Percentiles rank a stretch among this genome's conserved stretches.
These are phyloP conservation scores for Papilio machaon DNA, from an alignment of 1,140 invertebrate species.

Conservation along the genomic window DNA sequence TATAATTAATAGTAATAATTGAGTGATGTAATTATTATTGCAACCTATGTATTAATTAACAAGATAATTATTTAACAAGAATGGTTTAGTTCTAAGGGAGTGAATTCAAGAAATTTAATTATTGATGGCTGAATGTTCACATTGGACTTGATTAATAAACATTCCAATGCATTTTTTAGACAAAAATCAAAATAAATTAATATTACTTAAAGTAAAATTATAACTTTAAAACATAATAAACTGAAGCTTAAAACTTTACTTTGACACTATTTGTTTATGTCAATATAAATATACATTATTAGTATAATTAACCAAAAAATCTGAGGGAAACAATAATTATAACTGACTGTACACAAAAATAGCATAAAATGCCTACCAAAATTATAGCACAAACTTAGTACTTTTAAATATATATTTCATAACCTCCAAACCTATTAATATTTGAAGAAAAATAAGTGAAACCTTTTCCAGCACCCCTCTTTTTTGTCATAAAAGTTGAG, in stretches of 20 bases:
- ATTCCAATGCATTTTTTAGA: not conserved
- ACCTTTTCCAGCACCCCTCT: slow-evolving; percentile 31
- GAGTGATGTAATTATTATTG: not conserved
- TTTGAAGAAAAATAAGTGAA: slow-evolving; percentile 34
- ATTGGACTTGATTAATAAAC: not conserved
- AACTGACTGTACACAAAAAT: not conserved
- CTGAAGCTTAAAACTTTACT: not conserved
- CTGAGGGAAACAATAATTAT: not conserved
- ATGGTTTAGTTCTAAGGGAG: not conserved
- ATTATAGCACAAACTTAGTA: not conserved
- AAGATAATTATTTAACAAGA: not conserved
- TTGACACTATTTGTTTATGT: not conserved
- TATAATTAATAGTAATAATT: not conserved
- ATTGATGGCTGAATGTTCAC: not conserved
- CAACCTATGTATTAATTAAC: not conserved
- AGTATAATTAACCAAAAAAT: not conserved
- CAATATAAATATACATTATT: not conserved
- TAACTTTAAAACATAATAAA: not conserved
- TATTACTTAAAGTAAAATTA: not conserved
- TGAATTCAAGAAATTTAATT: not conserved
- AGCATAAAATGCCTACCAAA: not conserved
- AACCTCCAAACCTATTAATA: slow-evolving; percentile 40
- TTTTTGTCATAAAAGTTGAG: slow-evolving; percentile 19
- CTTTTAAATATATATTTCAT: slow-evolving; percentile 1
- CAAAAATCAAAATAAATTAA: not conserved